Percentiles rank a stretch among this genome's conserved stretches.
Evolutionary conservation across 2,113 vertebrate genomes (phyloP).

Genomic region (Fregata magnificens): DNA sequence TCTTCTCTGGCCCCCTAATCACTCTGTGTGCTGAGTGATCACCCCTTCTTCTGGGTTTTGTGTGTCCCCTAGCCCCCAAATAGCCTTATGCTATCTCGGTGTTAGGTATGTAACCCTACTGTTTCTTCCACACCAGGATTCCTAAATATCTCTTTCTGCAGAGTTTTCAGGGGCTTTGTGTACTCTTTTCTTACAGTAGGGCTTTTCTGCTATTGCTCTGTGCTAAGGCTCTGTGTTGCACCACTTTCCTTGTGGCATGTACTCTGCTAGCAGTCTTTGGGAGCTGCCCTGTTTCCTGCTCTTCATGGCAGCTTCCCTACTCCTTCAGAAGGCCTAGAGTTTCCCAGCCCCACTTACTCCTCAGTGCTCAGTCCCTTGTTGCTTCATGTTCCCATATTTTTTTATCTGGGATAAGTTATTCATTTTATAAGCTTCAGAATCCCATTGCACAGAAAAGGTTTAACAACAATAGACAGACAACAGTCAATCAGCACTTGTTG

Average conservation of each 20-base stretch:
- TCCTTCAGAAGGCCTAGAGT: not conserved
- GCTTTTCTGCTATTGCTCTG: not conserved
- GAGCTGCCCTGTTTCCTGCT: not conserved
- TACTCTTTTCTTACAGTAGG: not conserved
- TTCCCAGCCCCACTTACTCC: not conserved
- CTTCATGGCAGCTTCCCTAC: not conserved
- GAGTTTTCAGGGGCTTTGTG: not conserved
- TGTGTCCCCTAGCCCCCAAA: not conserved
- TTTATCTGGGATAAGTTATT: not conserved
- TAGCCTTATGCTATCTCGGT: not conserved
- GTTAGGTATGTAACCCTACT: not conserved
- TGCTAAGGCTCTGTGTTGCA: not conserved
- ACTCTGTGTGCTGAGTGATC: not conserved
- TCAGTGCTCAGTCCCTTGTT: not conserved
- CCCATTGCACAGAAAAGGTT: not conserved
- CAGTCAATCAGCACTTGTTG: not conserved
- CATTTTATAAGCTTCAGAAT: not conserved
- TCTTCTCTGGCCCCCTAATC: not conserved
- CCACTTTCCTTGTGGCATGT: accelerated
- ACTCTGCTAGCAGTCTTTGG: not conserved
- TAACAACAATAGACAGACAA: not conserved
- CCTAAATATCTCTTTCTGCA: not conserved
- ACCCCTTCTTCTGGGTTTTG: not conserved
- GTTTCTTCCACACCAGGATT: not conserved
- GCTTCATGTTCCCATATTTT: not conserved